Evolutionary conservation across 2,113 vertebrate genomes (phyloP).

Genomic region (Lophotis ruficrista): DNA sequence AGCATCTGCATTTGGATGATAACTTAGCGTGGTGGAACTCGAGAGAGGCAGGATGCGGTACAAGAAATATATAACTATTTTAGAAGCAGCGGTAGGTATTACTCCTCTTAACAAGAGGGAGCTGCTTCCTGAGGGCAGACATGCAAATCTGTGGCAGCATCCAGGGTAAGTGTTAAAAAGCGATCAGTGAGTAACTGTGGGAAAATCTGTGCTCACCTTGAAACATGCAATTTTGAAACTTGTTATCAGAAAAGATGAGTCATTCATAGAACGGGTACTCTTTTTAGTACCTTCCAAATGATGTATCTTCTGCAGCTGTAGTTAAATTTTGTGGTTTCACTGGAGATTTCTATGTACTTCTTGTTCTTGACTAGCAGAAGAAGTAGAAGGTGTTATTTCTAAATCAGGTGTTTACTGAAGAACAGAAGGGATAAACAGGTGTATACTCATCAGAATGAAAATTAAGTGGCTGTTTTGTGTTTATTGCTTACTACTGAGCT

Average conservation of each 20-base stretch:
- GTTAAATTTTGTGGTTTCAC: background rate
- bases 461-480: background rate
- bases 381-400: background rate
- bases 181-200: background rate
- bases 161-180: slow-evolving; percentile 83
- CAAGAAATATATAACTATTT: slow-evolving; percentile 93
- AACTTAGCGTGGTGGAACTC: background rate
- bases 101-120: slow-evolving; percentile 94
- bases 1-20: background rate
- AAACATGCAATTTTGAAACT: background rate
- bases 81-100: slow-evolving; percentile 90
- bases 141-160: slow-evolving; percentile 89
- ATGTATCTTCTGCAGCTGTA: background rate
- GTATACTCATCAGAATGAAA: background rate
- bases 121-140: slow-evolving; percentile 87
- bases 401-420: background rate
- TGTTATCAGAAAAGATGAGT: background rate
- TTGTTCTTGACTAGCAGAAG: background rate
- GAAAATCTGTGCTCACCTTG: background rate
- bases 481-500: background rate
- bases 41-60: slow-evolving; percentile 84
- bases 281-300: background rate
- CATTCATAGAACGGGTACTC: background rate
- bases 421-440: background rate
- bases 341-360: background rate